These are phyloP conservation scores for Aleiodes leptofemur DNA, from an alignment of 2,888 invertebrate species.

Conservation along the genomic window DNA sequence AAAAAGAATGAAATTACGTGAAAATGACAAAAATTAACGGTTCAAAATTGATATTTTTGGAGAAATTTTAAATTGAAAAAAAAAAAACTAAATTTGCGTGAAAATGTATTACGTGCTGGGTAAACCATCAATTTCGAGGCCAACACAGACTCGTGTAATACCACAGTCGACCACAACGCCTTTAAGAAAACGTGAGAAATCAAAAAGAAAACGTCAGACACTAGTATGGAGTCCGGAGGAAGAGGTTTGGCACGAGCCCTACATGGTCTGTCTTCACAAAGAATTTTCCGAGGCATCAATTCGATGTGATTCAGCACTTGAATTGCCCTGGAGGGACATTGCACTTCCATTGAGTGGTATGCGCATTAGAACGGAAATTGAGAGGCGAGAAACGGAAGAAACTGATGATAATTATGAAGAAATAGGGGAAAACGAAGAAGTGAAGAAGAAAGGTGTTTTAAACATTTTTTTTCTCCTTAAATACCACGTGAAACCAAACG, in stretches of 20 bases:
- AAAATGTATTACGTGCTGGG: slow-evolving; percentile 45
- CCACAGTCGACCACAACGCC: background rate
- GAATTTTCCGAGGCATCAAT: slow-evolving; percentile 62
- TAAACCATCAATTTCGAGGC: slow-evolving; percentile 31
- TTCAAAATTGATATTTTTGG: background rate
- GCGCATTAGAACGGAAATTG: slow-evolving; percentile 52
- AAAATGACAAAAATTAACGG: slow-evolving; percentile 7
- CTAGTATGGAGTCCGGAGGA: slow-evolving; percentile 64
- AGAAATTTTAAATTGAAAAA: background rate
- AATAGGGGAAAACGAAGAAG: background rate
- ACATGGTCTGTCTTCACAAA: slow-evolving; percentile 61
- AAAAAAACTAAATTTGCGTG: background rate
- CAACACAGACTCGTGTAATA: slow-evolving; percentile 19
- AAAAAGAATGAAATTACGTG: background rate
- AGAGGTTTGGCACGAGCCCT: slow-evolving; percentile 65
- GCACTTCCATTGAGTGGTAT: slow-evolving; percentile 59
- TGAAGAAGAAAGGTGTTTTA: slow-evolving; percentile 16
- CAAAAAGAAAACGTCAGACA: slow-evolving; percentile 57
- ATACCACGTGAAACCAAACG: background rate
- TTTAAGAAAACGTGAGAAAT: slow-evolving; percentile 18
- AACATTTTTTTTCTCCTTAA: background rate
- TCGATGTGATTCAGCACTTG: slow-evolving; percentile 65
- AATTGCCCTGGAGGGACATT: slow-evolving; percentile 68
- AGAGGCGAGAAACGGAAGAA: slow-evolving; percentile 30
- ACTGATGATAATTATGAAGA: background rate